Conservation (phyloP, 2,797 vertebrate genomes). For the Propithecus perrieri region DNA sequence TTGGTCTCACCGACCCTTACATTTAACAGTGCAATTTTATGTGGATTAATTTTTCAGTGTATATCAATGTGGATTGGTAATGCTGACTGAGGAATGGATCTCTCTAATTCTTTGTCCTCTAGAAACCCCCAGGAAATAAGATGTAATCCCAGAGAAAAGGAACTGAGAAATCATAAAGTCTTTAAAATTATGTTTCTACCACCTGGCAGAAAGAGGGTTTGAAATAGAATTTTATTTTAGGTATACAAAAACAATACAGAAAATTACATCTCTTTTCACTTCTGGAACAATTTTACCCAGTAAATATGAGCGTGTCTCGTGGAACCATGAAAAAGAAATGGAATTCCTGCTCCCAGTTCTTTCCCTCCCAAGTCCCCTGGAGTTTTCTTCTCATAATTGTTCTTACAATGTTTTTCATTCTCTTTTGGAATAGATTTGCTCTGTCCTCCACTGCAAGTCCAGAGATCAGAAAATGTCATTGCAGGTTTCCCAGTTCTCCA, state of each 20-base stretch:
- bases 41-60: not conserved
- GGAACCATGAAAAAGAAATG: not conserved
- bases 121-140: not conserved
- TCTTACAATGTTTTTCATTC: not conserved
- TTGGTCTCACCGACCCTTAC: not conserved
- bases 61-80: not conserved
- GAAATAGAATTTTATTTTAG: not conserved
- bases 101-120: not conserved
- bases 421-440: not conserved
- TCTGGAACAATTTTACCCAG: not conserved
- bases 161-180: not conserved
- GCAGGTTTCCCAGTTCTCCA: not conserved
- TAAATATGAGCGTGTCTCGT: not conserved
- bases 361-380: not conserved
- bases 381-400: not conserved
- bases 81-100: accelerated
- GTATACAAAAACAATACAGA: not conserved
- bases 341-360: too few species aligned
- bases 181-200: not conserved
- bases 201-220: not conserved
- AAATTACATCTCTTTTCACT: not conserved
- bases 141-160: not conserved
- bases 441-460: not conserved
- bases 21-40: not conserved
- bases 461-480: not conserved